Evolutionary conservation across 1,140 invertebrate genomes (phyloP).

Genomic region (Hylaeus volcanicus): DNA sequence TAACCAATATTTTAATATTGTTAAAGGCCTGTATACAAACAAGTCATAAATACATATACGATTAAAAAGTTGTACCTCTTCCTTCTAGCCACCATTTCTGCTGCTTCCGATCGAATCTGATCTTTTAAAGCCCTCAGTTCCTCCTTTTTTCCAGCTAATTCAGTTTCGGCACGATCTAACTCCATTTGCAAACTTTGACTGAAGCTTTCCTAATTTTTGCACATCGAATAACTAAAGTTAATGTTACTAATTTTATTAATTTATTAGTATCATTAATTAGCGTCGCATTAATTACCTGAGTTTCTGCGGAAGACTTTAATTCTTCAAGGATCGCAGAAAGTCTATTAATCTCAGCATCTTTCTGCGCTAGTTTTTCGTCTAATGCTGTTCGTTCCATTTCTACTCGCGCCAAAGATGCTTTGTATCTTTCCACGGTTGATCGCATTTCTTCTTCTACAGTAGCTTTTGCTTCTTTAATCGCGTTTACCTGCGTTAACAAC

Average conservation of each 20-base stretch:
- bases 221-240: background rate
- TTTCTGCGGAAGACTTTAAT: slow-evolving; percentile 72
- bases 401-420: slow-evolving; percentile 59
- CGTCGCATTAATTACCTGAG: slow-evolving; percentile 65
- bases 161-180: slow-evolving; percentile 75
- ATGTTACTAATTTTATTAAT: background rate
- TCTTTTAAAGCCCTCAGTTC: slow-evolving; percentile 74
- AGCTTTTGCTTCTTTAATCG: slow-evolving; percentile 67
- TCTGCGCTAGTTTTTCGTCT: slow-evolving; percentile 66
- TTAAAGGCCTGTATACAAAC: background rate
- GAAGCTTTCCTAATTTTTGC: slow-evolving; percentile 73
- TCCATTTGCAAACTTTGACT: slow-evolving; percentile 77
- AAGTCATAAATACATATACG: background rate
- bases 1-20: slow-evolving; percentile 32
- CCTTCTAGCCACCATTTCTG: slow-evolving; percentile 75
- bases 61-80: slow-evolving; percentile 55
- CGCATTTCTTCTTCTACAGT: slow-evolving; percentile 70
- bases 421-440: slow-evolving; percentile 66
- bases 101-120: slow-evolving; percentile 75
- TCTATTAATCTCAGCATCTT: slow-evolving; percentile 69
- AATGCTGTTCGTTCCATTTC: slow-evolving; percentile 68
- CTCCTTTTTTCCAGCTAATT: slow-evolving; percentile 74
- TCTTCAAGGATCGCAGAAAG: slow-evolving; percentile 69
- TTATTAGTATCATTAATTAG: background rate
- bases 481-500: slow-evolving; percentile 57